These are phyloP conservation scores for Taeniopygia guttata DNA, from an alignment of 2,797 vertebrate genomes.

Conservation along the genomic window DNA sequence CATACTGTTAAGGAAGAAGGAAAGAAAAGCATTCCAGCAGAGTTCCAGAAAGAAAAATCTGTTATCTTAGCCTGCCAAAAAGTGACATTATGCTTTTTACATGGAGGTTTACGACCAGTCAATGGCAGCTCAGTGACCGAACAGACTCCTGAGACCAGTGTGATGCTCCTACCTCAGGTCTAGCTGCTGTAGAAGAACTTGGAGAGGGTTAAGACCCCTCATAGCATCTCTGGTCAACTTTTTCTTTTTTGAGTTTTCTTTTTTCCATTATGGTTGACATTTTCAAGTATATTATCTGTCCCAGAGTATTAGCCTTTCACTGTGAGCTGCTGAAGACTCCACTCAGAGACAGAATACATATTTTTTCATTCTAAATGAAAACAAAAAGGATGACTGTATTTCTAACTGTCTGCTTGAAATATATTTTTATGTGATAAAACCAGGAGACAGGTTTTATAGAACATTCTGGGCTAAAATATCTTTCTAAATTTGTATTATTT, in stretches of 20 bases:
- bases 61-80: constrained; percentile 53
- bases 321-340: not conserved
- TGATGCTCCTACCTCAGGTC: not conserved
- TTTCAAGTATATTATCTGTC: constrained; percentile 12
- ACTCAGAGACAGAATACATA: not conserved
- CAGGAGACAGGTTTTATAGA: not conserved
- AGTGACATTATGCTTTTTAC: constrained; percentile 26
- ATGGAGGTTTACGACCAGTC: not conserved
- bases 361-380: constrained; percentile 6
- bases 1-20: not conserved
- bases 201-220: not conserved
- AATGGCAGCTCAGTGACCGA: constrained; percentile 6
- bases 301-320: not conserved
- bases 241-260: not conserved
- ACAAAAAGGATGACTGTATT: not conserved
- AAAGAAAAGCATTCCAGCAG: constrained; percentile 33
- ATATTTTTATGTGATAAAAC: not conserved
- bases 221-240: not conserved
- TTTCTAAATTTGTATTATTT: not conserved
- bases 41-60: constrained; percentile 38
- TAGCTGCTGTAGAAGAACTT: not conserved
- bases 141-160: not conserved
- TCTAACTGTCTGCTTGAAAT: not conserved
- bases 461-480: not conserved
- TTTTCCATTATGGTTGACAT: constrained; percentile 12